Evolutionary conservation across 2,797 vertebrate genomes (phyloP).

Genomic region (Acomys russatus): DNA sequence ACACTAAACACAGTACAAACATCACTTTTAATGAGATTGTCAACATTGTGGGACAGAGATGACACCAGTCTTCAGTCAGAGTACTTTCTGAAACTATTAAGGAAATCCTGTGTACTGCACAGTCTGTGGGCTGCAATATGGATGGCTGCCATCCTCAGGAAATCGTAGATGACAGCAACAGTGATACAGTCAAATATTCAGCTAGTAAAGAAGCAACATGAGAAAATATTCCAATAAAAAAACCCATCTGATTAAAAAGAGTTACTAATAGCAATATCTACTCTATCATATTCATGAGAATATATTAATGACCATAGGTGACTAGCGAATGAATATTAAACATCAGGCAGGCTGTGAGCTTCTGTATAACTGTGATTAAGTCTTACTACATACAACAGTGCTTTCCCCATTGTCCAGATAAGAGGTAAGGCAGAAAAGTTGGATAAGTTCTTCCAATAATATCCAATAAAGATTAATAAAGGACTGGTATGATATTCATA

Average conservation of each 20-base stretch:
- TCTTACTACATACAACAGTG: constrained; percentile 33
- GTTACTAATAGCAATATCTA: constrained; percentile 34
- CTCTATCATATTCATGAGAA: constrained; percentile 33
- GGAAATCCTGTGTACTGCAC: neutral
- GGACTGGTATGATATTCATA: constrained; percentile 3
- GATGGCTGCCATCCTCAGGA: neutral
- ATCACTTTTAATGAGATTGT: neutral
- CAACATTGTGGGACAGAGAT: neutral
- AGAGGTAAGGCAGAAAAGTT: constrained; percentile 7
- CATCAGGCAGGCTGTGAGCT: neutral
- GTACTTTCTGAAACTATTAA: neutral
- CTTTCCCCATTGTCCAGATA: constrained; percentile 39
- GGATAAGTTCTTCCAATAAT: neutral
- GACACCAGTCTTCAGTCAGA: neutral
- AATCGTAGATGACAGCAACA: neutral
- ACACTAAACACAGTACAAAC: neutral
- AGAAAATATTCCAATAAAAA: neutral
- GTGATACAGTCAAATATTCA: neutral
- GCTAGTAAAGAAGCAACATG: neutral
- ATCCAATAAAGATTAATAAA: neutral
- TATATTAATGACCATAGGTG: constrained; percentile 32
- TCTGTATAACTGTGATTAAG: constrained; percentile 15
- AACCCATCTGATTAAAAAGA: neutral
- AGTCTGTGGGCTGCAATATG: neutral
- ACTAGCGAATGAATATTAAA: constrained; percentile 49